A percentile compares a stretch with the other conserved stretches of the same genome.
Conservation (phyloP, 2,113 vertebrate species). For the Barbus barbus region DNA sequence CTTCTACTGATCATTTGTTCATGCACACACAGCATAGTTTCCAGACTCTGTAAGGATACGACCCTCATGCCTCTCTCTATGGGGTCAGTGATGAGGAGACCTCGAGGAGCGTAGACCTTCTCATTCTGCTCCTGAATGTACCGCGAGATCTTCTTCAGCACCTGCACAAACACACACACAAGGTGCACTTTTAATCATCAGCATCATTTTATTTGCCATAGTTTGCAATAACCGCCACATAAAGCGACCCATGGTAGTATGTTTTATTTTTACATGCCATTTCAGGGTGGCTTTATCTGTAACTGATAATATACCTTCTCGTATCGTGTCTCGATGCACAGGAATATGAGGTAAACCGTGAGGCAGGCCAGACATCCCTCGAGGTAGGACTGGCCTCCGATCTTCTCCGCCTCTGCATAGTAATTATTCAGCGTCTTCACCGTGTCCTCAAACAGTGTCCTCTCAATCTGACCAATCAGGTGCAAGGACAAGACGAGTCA, state of each 20-base stretch:
- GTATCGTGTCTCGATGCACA: slow-evolving; percentile 98
- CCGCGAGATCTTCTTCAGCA: slow-evolving; percentile 93
- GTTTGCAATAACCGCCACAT: not conserved
- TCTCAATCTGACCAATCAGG: slow-evolving; percentile 83
- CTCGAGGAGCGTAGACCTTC: slow-evolving; percentile 93
- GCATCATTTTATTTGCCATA: not conserved
- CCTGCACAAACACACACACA: slow-evolving; percentile 70
- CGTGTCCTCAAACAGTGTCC: slow-evolving; percentile 93
- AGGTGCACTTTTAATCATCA: not conserved
- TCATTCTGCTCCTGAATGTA: slow-evolving; percentile 98
- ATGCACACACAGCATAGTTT: too few species aligned
- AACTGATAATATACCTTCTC: slow-evolving; percentile 82
- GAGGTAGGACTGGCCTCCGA: slow-evolving; percentile 92
- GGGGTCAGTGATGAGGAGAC: slow-evolving; percentile 92
- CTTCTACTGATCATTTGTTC: not conserved
- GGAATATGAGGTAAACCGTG: slow-evolving; percentile 96
- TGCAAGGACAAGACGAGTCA: slow-evolving; percentile 15
- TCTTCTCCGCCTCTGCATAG: slow-evolving; percentile 95
- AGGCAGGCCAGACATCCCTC: slow-evolving; percentile 94
- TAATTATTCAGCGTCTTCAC: slow-evolving; percentile 95
- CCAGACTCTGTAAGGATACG: slow-evolving; percentile 81
- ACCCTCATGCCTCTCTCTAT: slow-evolving; percentile 96
- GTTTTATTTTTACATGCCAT: not conserved
- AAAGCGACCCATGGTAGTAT: not conserved
- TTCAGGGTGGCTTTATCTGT: not conserved